Conservation (phyloP, 2,113 vertebrate species). For the Hemiprocne comata region DNA sequence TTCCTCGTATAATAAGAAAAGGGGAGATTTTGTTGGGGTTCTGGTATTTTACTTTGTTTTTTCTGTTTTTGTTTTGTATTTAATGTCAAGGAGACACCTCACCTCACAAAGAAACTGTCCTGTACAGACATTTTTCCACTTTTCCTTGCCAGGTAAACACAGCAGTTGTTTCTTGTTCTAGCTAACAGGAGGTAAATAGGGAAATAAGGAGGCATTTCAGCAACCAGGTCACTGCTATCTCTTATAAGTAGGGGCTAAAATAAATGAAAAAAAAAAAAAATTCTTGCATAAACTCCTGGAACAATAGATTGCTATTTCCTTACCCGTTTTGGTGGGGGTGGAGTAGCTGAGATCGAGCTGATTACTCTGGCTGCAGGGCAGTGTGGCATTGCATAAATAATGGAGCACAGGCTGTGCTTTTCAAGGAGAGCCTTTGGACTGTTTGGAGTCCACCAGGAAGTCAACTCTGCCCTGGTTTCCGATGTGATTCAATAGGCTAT, state of each 20-base stretch:
- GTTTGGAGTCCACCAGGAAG: conserved; percentile 74
- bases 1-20: background rate
- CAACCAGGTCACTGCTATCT: background rate
- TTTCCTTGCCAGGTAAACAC: background rate
- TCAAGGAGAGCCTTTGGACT: conserved; percentile 53
- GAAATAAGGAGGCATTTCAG: conserved; percentile 5
- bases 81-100: background rate
- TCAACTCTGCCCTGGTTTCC: conserved; percentile 76
- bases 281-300: background rate
- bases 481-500: conserved; percentile 66
- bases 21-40: background rate
- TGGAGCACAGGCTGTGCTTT: conserved; percentile 59
- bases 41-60: background rate
- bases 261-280: background rate
- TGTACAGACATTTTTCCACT: background rate
- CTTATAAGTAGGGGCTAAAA: background rate
- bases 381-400: conserved; percentile 57
- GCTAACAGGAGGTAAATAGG: background rate
- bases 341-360: conserved; percentile 36
- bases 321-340: background rate
- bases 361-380: conserved; percentile 41
- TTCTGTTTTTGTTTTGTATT: background rate
- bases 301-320: conserved; percentile 66
- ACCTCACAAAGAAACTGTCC: background rate
- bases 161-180: background rate